Percentiles rank a stretch among this genome's conserved stretches.
These are phyloP conservation scores for Rutpela maculata DNA, from an alignment of 2,888 invertebrate species.

Conservation along the genomic window DNA sequence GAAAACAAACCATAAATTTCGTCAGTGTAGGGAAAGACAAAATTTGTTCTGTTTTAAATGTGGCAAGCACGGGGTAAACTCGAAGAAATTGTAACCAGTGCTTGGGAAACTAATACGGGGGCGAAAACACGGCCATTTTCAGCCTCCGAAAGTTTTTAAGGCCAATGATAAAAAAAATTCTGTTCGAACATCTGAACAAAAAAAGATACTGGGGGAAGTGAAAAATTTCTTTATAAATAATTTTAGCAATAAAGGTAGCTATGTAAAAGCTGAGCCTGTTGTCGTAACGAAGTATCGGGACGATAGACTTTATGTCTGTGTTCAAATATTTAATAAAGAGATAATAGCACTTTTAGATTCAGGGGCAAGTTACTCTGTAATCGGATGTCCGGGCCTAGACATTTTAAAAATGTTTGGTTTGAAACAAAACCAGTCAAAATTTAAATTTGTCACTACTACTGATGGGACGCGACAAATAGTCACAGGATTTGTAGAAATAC, in stretches of 20 bases:
- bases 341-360: slow-evolving; percentile 31
- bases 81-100: slow-evolving; percentile 19
- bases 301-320: slow-evolving; percentile 30
- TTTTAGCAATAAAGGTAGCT: neutral
- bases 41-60: slow-evolving; percentile 42
- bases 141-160: slow-evolving; percentile 9
- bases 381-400: slow-evolving; percentile 10
- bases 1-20: slow-evolving; percentile 21
- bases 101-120: slow-evolving; percentile 24
- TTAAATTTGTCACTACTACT: slow-evolving; percentile 33
- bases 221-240: neutral
- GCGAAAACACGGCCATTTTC: slow-evolving; percentile 15
- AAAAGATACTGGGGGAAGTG: neutral
- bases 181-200: neutral
- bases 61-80: slow-evolving; percentile 16
- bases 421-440: too few species aligned
- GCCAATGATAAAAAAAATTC: neutral
- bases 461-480: slow-evolving; percentile 35
- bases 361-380: slow-evolving; percentile 26
- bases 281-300: slow-evolving; percentile 15
- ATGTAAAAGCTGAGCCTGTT: neutral
- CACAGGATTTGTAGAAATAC: slow-evolving; percentile 25
- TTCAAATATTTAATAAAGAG: slow-evolving; percentile 29
- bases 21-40: neutral
- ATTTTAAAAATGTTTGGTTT: slow-evolving; percentile 21